Evolutionary conservation across 2,797 vertebrate genomes (phyloP).

Genomic region (Buceros bicornis): DNA sequence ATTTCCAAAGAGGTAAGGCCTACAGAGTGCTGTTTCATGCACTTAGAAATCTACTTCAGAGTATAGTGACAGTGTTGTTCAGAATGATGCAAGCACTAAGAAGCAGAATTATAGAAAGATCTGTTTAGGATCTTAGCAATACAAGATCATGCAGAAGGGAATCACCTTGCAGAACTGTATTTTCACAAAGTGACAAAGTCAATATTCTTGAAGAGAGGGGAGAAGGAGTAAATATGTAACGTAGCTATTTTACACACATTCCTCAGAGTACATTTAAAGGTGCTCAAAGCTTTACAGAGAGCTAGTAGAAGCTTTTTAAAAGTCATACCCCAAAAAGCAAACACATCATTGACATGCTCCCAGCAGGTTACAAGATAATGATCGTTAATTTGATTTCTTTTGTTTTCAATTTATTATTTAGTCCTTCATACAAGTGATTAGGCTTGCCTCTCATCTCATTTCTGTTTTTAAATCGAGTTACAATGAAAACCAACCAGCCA

Average conservation of each 20-base stretch:
- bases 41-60: neutral
- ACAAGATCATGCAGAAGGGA: neutral
- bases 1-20: neutral
- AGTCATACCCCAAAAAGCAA: neutral
- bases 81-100: neutral
- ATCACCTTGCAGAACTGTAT: neutral
- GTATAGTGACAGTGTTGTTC: neutral
- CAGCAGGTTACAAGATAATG: neutral
- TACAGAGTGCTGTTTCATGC: neutral
- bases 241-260: neutral
- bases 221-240: neutral
- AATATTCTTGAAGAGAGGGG: neutral
- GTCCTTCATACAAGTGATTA: neutral
- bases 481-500: neutral
- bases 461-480: neutral
- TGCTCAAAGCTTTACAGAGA: neutral
- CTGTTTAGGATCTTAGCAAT: neutral
- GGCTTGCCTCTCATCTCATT: neutral
- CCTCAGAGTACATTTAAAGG: neutral
- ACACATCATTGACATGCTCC: neutral
- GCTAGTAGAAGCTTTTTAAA: neutral
- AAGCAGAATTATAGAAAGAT: neutral
- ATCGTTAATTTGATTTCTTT: neutral
- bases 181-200: neutral
- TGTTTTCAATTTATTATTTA: neutral